phyloP scores from a whole-genome alignment of 2,113 vertebrate species.

The Holacanthus passer region DNA sequence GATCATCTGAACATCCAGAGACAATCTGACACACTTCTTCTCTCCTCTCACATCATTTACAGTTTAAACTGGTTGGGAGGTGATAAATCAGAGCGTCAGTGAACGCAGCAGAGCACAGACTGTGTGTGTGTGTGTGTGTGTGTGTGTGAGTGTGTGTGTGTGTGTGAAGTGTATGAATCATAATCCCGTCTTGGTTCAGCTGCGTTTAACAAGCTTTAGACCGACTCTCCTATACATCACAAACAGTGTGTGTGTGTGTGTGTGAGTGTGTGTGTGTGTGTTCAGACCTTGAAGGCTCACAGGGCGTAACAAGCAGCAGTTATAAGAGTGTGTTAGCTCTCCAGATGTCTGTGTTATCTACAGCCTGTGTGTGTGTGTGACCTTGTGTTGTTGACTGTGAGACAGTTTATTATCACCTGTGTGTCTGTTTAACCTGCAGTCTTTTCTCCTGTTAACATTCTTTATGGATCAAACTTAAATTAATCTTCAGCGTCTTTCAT shows the following conservation, averaged over 20 bases:
- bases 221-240: conserved; percentile 59
- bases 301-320: conserved; percentile 54
- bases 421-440: conserved; percentile 13
- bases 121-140: conserved; percentile 11
- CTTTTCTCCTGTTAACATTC: neutral
- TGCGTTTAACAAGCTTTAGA: conserved; percentile 73
- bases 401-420: conserved; percentile 36
- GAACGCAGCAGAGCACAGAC: conserved; percentile 35
- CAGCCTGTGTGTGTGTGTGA: conserved; percentile 44
- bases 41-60: conserved; percentile 34
- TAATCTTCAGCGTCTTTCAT: neutral
- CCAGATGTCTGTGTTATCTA: conserved; percentile 59
- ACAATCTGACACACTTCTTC: neutral
- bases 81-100: conserved; percentile 65
- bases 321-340: conserved; percentile 50
- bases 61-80: conserved; percentile 39
- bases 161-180: conserved; percentile 56
- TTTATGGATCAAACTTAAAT: conserved; percentile 6
- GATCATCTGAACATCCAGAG: no score
- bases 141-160: conserved; percentile 17
- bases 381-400: conserved; percentile 46
- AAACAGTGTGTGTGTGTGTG: conserved; percentile 24
- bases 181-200: conserved; percentile 71
- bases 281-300: conserved; percentile 67
- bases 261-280: conserved; percentile 12